These are phyloP conservation scores for Serrognathus titanus DNA, from an alignment of 2,888 invertebrate genomes.

Conservation along the genomic window DNA sequence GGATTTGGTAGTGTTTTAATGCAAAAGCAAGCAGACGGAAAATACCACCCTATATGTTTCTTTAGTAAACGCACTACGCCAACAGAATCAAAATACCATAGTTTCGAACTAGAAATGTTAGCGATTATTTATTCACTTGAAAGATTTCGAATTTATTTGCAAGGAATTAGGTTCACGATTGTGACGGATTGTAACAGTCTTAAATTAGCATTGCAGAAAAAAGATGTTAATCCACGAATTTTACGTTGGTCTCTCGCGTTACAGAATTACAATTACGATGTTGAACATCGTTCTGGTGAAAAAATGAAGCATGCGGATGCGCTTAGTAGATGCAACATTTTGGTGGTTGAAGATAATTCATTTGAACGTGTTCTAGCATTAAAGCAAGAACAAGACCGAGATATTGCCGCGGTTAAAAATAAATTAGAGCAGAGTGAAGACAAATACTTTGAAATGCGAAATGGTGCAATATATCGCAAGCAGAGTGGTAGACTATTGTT, in stretches of 20 bases:
- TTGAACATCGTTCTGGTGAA: neutral
- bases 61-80: slow-evolving; percentile 23
- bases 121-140: slow-evolving; percentile 36
- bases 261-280: slow-evolving; percentile 26
- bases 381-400: slow-evolving; percentile 6
- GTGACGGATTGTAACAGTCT: slow-evolving; percentile 39
- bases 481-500: slow-evolving; percentile 13
- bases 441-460: slow-evolving; percentile 8
- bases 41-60: slow-evolving; percentile 27
- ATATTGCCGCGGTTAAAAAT: slow-evolving; percentile 6
- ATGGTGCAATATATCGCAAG: slow-evolving; percentile 10
- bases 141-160: slow-evolving; percentile 36
- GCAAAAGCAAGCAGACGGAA: slow-evolving; percentile 32
- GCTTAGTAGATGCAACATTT: slow-evolving; percentile 4
- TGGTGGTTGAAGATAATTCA: slow-evolving; percentile 6
- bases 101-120: slow-evolving; percentile 41
- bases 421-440: slow-evolving; percentile 6
- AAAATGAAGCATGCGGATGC: slow-evolving; percentile 9
- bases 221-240: slow-evolving; percentile 32
- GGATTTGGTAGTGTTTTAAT: slow-evolving; percentile 37
- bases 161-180: slow-evolving; percentile 33
- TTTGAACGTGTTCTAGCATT: slow-evolving; percentile 8
- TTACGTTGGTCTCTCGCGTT: slow-evolving; percentile 35
- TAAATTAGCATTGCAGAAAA: slow-evolving; percentile 34
- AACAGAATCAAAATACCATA: slow-evolving; percentile 34